Percentiles rank a stretch among this genome's conserved stretches.
Conservation (phyloP, 2,888 invertebrate species). For the Heliothis peltigera region DNA sequence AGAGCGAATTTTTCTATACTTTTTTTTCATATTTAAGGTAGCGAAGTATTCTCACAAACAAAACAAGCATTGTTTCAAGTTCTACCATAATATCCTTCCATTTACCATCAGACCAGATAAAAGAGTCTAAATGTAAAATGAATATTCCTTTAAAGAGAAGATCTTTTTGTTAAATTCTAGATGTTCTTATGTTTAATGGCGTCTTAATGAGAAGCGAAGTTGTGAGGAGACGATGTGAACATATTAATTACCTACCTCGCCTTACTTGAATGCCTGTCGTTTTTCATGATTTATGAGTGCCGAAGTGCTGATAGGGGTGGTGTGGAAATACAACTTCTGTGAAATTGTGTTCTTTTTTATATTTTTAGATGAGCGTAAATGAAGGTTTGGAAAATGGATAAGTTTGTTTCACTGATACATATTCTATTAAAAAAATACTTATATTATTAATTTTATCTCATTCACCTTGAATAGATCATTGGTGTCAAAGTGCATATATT, state of each 20-base stretch:
- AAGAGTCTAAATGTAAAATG: constrained; percentile 44
- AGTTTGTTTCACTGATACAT: no score
- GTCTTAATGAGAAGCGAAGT: constrained; percentile 82
- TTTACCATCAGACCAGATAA: constrained; percentile 21
- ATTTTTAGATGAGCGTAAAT: no score
- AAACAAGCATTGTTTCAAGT: neutral
- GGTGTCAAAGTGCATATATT: no score
- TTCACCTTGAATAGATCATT: no score
- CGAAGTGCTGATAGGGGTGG: constrained; percentile 9
- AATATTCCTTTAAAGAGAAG: constrained; percentile 31
- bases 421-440: no score
- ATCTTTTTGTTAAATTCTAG: constrained; percentile 62
- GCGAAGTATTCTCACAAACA: neutral
- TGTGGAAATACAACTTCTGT: neutral
- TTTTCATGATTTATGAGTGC: constrained; percentile 75
- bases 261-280: constrained; percentile 75
- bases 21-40: neutral
- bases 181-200: constrained; percentile 73
- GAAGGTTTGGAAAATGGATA: no score
- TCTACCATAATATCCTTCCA: neutral
- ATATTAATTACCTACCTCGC: constrained; percentile 86
- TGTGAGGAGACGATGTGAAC: constrained; percentile 76
- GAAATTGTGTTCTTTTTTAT: no score
- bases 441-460: no score
- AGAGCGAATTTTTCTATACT: no score